These are phyloP conservation scores for Sciurus vulgaris DNA, from an alignment of 2,797 vertebrate species.

Conservation along the genomic window DNA sequence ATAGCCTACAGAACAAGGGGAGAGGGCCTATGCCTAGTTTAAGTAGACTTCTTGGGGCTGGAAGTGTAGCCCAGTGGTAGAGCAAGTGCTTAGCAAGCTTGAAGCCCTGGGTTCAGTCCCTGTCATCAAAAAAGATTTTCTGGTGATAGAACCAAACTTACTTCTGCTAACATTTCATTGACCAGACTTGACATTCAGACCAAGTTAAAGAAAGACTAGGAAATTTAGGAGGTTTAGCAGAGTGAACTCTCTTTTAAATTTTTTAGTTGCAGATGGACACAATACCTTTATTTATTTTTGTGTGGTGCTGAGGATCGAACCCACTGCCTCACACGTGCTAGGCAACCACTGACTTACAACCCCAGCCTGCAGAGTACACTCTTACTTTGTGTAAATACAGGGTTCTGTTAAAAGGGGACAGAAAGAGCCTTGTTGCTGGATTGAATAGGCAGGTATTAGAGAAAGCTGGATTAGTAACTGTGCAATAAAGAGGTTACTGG, in stretches of 20 bases:
- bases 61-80: background rate
- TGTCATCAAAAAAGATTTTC: background rate
- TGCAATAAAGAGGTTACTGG: background rate
- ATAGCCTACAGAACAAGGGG: background rate
- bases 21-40: background rate
- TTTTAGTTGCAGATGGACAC: too few species aligned
- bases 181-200: background rate
- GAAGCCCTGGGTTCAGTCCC: background rate
- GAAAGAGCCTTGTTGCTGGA: background rate
- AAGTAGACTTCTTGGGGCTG: background rate
- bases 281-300: too few species aligned
- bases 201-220: background rate
- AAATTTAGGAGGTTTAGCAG: background rate
- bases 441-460: background rate
- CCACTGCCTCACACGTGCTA: too few species aligned
- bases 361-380: too few species aligned
- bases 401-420: too few species aligned
- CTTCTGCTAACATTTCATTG: background rate
- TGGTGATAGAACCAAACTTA: background rate
- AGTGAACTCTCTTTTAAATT: too few species aligned
- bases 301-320: too few species aligned
- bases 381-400: too few species aligned
- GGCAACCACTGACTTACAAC: too few species aligned
- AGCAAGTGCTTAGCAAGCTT: background rate
- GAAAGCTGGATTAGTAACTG: background rate